phyloP scores from a whole-genome alignment of 2,888 invertebrate species.

The Aporophyla lueneburgensis region DNA sequence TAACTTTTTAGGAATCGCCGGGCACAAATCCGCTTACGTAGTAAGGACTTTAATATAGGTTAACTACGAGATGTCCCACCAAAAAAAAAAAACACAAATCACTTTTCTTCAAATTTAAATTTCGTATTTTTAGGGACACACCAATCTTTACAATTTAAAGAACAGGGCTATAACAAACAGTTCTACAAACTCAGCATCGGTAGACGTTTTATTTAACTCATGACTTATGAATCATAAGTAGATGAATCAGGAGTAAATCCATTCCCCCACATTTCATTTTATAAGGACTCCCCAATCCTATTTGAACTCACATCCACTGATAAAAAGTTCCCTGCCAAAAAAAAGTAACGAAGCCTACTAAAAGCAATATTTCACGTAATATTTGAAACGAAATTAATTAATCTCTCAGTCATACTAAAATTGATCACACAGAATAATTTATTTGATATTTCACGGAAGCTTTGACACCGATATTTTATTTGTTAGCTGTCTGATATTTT shows the following conservation, averaged over 20 bases:
- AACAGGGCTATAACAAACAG: too few species aligned
- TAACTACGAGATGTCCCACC: too few species aligned
- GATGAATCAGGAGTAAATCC: constrained; percentile 17
- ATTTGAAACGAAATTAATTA: constrained; percentile 52
- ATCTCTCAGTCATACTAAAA: constrained; percentile 38
- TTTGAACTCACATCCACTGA: constrained; percentile 4
- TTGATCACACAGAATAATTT: constrained; percentile 39
- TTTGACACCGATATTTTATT: constrained; percentile 34
- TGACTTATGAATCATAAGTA: too few species aligned
- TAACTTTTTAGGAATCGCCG: too few species aligned
- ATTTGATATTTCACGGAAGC: constrained; percentile 31
- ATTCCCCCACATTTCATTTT: constrained; percentile 1
- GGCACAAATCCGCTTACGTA: too few species aligned
- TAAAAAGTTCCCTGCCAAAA: constrained; percentile 16
- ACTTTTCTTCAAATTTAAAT: not conserved
- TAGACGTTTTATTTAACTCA: too few species aligned
- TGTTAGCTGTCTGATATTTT: constrained; percentile 21
- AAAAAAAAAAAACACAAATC: too few species aligned
- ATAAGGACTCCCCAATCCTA: constrained; percentile 7
- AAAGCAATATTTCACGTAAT: constrained; percentile 39
- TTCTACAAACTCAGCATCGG: too few species aligned
- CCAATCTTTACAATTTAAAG: not conserved
- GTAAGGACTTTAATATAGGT: too few species aligned
- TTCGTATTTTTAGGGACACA: not conserved
- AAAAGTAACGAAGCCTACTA: constrained; percentile 9